These are phyloP conservation scores for Hyperoplus immaculatus DNA, from an alignment of 2,797 vertebrate genomes.

Conservation along the genomic window DNA sequence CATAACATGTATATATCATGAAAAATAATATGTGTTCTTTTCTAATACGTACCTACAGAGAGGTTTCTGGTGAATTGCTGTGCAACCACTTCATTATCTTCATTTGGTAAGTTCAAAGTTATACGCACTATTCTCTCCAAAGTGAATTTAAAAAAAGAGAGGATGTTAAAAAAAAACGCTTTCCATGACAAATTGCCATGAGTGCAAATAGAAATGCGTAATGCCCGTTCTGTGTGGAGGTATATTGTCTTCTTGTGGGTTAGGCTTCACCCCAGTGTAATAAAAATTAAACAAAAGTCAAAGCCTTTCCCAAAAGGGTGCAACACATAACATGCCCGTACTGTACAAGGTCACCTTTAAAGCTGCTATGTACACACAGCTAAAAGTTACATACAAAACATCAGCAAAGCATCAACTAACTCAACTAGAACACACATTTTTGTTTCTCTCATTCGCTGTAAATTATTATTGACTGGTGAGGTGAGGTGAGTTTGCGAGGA, in stretches of 20 bases:
- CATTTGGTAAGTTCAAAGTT: conserved; percentile 36
- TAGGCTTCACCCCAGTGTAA: conserved; percentile 40
- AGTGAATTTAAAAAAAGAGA: conserved; percentile 37
- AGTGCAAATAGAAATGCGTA: conserved; percentile 56
- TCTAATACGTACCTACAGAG: conserved; percentile 37
- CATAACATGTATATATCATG: conserved; percentile 34
- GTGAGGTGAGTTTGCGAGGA: conserved; percentile 13
- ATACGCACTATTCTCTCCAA: conserved; percentile 20
- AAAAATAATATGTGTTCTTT: conserved; percentile 50
- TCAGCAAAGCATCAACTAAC: conserved; percentile 34
- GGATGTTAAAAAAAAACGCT: conserved; percentile 40
- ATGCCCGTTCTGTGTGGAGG: conserved; percentile 23
- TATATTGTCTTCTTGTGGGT: conserved; percentile 47
- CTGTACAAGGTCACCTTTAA: conserved; percentile 66
- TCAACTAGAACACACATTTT: conserved; percentile 36
- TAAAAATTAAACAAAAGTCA: conserved; percentile 61
- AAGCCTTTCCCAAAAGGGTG: conserved; percentile 62
- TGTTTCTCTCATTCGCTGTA: conserved; percentile 28
- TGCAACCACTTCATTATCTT: conserved; percentile 18
- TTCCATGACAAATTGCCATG: conserved; percentile 57
- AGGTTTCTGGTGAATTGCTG: conserved; percentile 22
- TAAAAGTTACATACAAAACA: conserved; percentile 38
- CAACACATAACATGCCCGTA: conserved; percentile 54
- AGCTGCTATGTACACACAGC: conserved; percentile 30
- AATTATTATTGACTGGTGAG: conserved; percentile 23